Base-by-base conservation (phyloP, 2,797 vertebrate species). In the Parauchenoglanis punctatus region DNA sequence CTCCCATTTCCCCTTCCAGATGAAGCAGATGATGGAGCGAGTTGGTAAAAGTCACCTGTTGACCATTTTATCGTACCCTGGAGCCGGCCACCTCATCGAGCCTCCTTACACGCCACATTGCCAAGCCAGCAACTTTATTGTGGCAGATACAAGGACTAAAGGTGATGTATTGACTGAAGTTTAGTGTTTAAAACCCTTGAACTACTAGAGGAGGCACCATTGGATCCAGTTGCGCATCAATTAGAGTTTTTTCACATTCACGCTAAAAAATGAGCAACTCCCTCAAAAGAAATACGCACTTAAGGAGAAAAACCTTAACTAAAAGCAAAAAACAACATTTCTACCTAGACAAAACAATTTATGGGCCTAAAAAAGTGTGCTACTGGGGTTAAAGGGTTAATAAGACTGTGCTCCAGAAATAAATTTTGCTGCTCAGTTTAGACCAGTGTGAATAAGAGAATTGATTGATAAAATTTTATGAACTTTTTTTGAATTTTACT, bases 51-150 rank as follows among this genome's bases (percentile, higher is more conserved):
- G 89, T 87, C 90, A 92, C 87, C 92, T 96, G 40, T 89, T 96
- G 78, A 94, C 93, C 0, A 1, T 93, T 40, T 89, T 94, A 84
- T 94, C 91, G 0, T 96, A 95, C 87, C 93, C 92, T 7, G 67
- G 90, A 0, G 1, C 94, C 0, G 95, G 95, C 23, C 94, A 96
- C 84, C 91, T 95, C 67, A 95, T 96, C 0, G 94, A 95, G 56
- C 93, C 93, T 0, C 94, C 95, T 0, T 95, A 94, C 88, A 90
- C 86, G 0, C 93, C 93, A 0, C 94, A 94, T n/a, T 0, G 23
- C 46, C 81, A 90, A 25, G 58, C 46, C 67, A 94, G 93, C 87
- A 44, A 23, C 23, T 94, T 93, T 17, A 89, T 12, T 2, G 0
- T 65, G 1, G 0, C 12, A 0, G 0, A 0, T 0, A 40, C 56